Base-by-base conservation (phyloP, 2,113 vertebrate species). In the Pseudorasbora parva region DNA sequence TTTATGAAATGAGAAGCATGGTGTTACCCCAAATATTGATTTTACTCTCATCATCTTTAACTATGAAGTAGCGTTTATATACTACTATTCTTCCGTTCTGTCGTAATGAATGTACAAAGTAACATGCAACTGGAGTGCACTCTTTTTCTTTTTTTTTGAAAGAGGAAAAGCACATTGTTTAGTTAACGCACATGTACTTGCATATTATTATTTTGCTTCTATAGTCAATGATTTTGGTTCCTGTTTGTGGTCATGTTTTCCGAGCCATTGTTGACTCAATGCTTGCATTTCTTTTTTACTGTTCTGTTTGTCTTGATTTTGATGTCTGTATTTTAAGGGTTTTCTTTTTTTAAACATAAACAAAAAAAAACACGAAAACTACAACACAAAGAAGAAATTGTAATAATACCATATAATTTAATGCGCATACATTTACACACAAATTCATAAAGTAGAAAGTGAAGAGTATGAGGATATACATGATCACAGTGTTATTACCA, bases 401-500 rank as follows among this genome's bases (percentile, higher is more conserved):
- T 43, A 90, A 86, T 89, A 93, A 86, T 89, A 93, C 90, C 92
- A 89, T 88, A 91, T 90, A 90, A 86, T 95, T 95, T 94, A 94
- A 94, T 94, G 91, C 92, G 86, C 90, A 89, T 92, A 94, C 62
- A 81, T 41, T 75, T 27, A 82, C 93, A 94, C 92, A 92, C 85
- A 91, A 88, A 82, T 88, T 81, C 82, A 92, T 94, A 90, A 94
- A 93, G 93, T 93, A 94, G 93, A 94, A 94, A 92, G 91, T 93
- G 91, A 88, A 88, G 86, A 86, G 85, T 92, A 93, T 88, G 82
- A 81, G 71, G 92, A 74, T 74, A 74, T 91, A 91, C 85, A 78
- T 79, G 90, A 90, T 94, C 93, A 95, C 94, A 94, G 93, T 94
- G 93, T 89, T 91, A 85, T 92, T 92, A 94, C 92, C 88, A 91